Evolutionary conservation across 2,797 vertebrate genomes (phyloP).

Genomic region (Phrynocephalus guinanensis): DNA sequence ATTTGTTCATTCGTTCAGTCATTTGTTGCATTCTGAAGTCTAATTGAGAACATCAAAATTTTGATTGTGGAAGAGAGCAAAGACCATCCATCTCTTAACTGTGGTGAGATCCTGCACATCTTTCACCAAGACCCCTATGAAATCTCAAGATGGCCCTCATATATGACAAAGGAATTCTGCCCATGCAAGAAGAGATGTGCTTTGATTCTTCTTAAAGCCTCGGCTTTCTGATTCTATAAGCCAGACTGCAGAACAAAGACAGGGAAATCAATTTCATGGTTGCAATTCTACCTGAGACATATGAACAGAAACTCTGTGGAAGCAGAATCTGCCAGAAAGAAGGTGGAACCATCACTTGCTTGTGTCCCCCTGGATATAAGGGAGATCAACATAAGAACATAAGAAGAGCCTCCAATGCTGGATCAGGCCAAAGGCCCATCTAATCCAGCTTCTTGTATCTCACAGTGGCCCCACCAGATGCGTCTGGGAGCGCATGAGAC

Average conservation of each 20-base stretch:
- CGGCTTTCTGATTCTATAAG: neutral
- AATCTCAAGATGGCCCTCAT: neutral
- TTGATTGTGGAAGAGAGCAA: neutral
- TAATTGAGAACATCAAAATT: neutral
- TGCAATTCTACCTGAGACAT: slow-evolving; percentile 68
- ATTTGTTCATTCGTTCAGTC: too few relatives aligned
- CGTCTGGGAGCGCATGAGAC: too few relatives aligned
- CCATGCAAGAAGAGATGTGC: neutral
- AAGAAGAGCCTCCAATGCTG: too few relatives aligned
- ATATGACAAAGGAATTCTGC: neutral
- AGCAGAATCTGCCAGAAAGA: slow-evolving; percentile 72
- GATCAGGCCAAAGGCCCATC: too few relatives aligned
- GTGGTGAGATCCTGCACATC: neutral
- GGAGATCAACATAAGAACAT: slow-evolving; percentile 28
- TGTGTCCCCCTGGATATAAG: slow-evolving; percentile 63
- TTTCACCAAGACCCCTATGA: neutral
- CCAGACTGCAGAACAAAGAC: neutral
- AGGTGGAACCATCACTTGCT: slow-evolving; percentile 66
- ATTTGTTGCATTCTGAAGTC: neutral
- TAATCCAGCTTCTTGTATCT: too few relatives aligned
- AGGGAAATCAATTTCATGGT: neutral
- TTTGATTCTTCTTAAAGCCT: neutral
- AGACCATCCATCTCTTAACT: neutral
- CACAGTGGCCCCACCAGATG: too few relatives aligned
- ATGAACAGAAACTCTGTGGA: slow-evolving; percentile 77